Evolutionary conservation across 2,888 invertebrate genomes (phyloP).

Genomic region (Zhuqinia jingwanae): DNA sequence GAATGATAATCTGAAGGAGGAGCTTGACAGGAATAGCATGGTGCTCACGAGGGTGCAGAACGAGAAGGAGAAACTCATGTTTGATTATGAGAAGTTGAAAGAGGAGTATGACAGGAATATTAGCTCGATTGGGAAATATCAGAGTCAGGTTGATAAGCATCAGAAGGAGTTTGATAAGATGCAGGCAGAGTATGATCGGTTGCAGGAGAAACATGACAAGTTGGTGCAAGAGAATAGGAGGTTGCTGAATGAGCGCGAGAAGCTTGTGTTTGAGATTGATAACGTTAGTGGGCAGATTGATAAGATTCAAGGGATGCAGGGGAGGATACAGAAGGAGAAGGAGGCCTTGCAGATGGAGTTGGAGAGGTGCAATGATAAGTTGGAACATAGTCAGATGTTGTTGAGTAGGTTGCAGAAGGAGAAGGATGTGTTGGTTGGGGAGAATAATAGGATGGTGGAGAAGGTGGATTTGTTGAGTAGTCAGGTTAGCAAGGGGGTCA

Average conservation of each 20-base stretch:
- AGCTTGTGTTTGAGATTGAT: conserved; percentile 94
- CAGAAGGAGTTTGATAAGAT: conserved; percentile 94
- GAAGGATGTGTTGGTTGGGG: conserved; percentile 90
- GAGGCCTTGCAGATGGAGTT: conserved; percentile 92
- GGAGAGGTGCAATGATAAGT: conserved; percentile 92
- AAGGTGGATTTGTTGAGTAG: conserved; percentile 90
- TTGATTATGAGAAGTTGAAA: conserved; percentile 91
- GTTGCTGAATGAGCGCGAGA: conserved; percentile 93
- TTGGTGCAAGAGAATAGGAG: conserved; percentile 90
- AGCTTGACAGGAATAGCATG: conserved; percentile 93
- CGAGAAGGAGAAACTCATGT: conserved; percentile 92
- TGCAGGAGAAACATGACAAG: conserved; percentile 94
- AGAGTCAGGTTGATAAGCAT: conserved; percentile 94
- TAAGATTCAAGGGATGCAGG: conserved; percentile 92
- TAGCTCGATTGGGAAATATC: conserved; percentile 94
- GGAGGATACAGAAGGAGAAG: conserved; percentile 93
- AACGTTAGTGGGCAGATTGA: conserved; percentile 94
- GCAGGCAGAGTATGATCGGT: conserved; percentile 93
- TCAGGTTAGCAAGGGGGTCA: conserved; percentile 88
- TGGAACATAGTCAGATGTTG: conserved; percentile 84
- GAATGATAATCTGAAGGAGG: conserved; percentile 95
- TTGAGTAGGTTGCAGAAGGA: conserved; percentile 92
- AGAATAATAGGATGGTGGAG: conserved; percentile 92
- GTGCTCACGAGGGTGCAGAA: conserved; percentile 92
- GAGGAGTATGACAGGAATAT: conserved; percentile 95